phyloP scores from a whole-genome alignment of 2,113 vertebrate genomes.

The Apodemus speciosus region DNA sequence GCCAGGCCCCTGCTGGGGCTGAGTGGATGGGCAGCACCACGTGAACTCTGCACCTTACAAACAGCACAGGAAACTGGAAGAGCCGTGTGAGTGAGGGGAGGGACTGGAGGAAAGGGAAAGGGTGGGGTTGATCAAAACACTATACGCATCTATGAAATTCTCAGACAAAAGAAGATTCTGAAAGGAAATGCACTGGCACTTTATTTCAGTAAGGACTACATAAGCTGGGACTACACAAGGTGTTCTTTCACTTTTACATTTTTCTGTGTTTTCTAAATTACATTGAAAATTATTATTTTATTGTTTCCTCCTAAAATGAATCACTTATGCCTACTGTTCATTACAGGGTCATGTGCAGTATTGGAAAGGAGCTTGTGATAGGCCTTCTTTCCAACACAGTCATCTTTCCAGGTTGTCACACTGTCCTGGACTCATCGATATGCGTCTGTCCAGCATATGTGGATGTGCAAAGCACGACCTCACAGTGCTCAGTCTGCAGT shows the following conservation, averaged over 20 bases:
- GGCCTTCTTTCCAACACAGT: not conserved
- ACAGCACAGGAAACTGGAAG: not conserved
- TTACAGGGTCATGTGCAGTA: not conserved
- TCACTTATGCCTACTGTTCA: not conserved
- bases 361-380: not conserved
- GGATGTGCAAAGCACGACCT: not conserved
- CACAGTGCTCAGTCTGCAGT: not conserved
- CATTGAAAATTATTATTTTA: not conserved
- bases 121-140: not conserved
- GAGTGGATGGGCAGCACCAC: not conserved
- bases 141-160: not conserved
- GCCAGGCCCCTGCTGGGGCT: not conserved
- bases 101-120: not conserved
- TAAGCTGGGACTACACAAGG: not conserved
- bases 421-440: not conserved
- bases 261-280: slow-evolving; percentile 23
- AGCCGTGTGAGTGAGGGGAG: not conserved
- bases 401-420: not conserved
- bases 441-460: not conserved
- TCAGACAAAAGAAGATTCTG: not conserved
- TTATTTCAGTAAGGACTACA: not conserved
- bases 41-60: not conserved
- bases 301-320: not conserved
- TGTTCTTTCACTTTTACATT: not conserved
- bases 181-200: not conserved